Conservation (phyloP, 1,140 invertebrate species). For the Brachionus rotundiformis region DNA sequence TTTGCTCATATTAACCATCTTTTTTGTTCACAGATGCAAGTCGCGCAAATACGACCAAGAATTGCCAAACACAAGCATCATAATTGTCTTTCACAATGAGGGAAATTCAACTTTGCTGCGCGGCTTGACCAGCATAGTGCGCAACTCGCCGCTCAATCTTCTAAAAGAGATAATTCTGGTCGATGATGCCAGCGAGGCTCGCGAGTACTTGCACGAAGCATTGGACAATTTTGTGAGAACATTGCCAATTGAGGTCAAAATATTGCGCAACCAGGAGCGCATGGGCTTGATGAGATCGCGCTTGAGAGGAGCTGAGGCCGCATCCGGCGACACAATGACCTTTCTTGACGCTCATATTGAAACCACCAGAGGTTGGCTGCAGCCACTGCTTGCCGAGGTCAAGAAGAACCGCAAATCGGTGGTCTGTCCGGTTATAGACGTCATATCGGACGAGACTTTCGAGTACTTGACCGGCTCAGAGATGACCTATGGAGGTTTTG, state of each 20-base stretch:
- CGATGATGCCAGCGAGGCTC: slow-evolving; percentile 78
- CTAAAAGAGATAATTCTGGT: slow-evolving; percentile 91
- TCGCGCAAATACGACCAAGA: slow-evolving; percentile 56
- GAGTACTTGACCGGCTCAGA: slow-evolving; percentile 39
- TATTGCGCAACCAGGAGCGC: slow-evolving; percentile 25
- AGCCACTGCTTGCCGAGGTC: slow-evolving; percentile 83
- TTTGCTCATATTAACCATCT: too few relatives aligned
- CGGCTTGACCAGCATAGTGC: slow-evolving; percentile 94
- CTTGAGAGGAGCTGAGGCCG: slow-evolving; percentile 73
- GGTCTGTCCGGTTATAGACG: slow-evolving; percentile 48
- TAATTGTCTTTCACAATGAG: slow-evolving; percentile 97
- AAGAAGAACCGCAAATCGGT: slow-evolving; percentile 64
- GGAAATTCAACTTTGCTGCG: slow-evolving; percentile 92
- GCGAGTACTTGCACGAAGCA: slow-evolving; percentile 50
- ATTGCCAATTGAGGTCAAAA: slow-evolving; percentile 70
- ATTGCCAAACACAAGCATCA: slow-evolving; percentile 75
- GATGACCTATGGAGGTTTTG: slow-evolving; percentile 63
- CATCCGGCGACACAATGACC: slow-evolving; percentile 88
- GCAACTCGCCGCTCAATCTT: slow-evolving; percentile 79
- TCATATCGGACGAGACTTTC: slow-evolving; percentile 48
- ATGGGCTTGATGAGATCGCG: slow-evolving; percentile 52
- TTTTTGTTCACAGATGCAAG: too few relatives aligned
- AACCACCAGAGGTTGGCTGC: slow-evolving; percentile 93
- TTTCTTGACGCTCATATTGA: slow-evolving; percentile 96
- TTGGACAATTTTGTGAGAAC: slow-evolving; percentile 80